Conservation (phyloP, 2,888 invertebrate genomes). For the Villa cingulata region DNA sequence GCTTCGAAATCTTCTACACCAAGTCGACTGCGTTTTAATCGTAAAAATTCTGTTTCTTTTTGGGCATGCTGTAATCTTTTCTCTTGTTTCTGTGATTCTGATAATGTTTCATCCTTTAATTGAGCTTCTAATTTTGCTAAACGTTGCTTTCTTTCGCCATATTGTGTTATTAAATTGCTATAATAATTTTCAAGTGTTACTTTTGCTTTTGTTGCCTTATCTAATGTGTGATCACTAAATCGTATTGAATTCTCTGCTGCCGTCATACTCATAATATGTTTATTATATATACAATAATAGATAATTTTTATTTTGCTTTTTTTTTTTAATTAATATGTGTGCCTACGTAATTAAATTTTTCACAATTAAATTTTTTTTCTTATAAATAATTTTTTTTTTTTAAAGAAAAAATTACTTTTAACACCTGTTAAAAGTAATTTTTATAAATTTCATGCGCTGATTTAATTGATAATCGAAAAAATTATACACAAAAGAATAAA, state of each 20-base stretch:
- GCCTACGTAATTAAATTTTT: no score
- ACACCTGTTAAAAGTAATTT: no score
- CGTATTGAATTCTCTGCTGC: conserved; percentile 72
- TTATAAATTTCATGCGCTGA: no score
- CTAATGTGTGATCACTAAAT: conserved; percentile 93
- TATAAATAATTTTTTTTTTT: no score
- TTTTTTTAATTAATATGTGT: no score
- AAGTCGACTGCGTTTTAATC: conserved; percentile 86
- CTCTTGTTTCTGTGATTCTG: conserved; percentile 85
- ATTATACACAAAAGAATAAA: no score
- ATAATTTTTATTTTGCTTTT: no score
- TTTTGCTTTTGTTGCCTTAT: conserved; percentile 98
- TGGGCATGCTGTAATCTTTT: conserved; percentile 84
- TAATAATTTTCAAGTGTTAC: conserved; percentile 98
- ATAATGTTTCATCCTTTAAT: conserved; percentile 86
- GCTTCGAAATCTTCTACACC: conserved; percentile 98
- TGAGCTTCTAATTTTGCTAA: conserved; percentile 90
- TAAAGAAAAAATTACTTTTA: no score
- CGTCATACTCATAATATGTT: conserved; percentile 47
- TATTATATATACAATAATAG: neutral
- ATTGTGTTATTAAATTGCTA: conserved; percentile 93
- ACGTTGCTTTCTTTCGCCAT: conserved; percentile 92
- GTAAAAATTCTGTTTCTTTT: conserved; percentile 96
- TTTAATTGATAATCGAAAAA: no score
- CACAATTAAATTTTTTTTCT: no score